A percentile compares a stretch with the other conserved stretches of the same genome.
Conservation (phyloP, 2,888 invertebrate species). For the Arge pagana region DNA sequence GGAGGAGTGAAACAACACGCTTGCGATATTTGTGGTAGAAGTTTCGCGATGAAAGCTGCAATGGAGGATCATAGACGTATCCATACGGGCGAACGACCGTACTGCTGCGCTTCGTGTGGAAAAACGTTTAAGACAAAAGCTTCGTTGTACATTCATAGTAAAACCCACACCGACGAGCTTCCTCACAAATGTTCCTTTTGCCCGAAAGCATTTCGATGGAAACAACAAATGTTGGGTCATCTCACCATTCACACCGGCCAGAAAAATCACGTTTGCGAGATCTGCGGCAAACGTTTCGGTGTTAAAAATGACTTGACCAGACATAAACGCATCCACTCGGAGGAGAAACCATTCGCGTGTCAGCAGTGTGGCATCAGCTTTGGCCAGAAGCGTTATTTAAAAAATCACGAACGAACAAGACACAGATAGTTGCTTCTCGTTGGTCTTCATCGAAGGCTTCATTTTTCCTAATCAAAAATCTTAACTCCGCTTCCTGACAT, state of each 20-base stretch:
- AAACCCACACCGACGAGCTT: constrained; percentile 42
- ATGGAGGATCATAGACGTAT: constrained; percentile 58
- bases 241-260: constrained; percentile 58
- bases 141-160: constrained; percentile 60
- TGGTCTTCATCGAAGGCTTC: too few relatives aligned
- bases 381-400: constrained; percentile 62
- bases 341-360: constrained; percentile 58
- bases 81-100: constrained; percentile 58
- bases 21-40: constrained; percentile 60
- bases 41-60: constrained; percentile 60
- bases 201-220: constrained; percentile 59
- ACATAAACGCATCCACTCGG: constrained; percentile 62
- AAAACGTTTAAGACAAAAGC: constrained; percentile 61
- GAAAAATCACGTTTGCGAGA: constrained; percentile 57
- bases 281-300: constrained; percentile 61
- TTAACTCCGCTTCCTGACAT: too few relatives aligned
- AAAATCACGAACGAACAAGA: constrained; percentile 54
- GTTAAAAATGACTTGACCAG: constrained; percentile 61
- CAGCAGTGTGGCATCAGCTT: constrained; percentile 59
- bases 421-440: too few relatives aligned
- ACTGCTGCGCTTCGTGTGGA: constrained; percentile 59
- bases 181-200: constrained; percentile 50
- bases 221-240: constrained; percentile 59
- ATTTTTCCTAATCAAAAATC: too few relatives aligned
- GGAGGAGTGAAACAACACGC: constrained; percentile 57